A percentile compares a stretch with the other conserved stretches of the same genome.
These are phyloP conservation scores for Philereme vetulata DNA, from an alignment of 2,888 invertebrate species.

Conservation along the genomic window DNA sequence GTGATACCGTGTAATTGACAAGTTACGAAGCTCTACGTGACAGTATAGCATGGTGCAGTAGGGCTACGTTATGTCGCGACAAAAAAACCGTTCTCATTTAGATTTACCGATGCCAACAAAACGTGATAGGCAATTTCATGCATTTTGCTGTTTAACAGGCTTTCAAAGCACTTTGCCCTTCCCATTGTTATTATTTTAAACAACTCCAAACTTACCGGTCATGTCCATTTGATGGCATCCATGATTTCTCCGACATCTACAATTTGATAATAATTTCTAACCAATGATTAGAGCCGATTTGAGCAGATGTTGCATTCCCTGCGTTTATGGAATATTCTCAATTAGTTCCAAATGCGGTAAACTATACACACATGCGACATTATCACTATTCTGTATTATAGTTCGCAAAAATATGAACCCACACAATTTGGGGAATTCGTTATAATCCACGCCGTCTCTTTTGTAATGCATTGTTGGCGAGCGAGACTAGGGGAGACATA, in stretches of 20 bases:
- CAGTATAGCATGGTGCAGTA: slow-evolving; percentile 44
- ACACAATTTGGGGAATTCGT: slow-evolving; percentile 81
- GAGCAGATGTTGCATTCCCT: slow-evolving; percentile 73
- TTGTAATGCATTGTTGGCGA: slow-evolving; percentile 72
- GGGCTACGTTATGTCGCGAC: slow-evolving; percentile 54
- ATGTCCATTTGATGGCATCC: slow-evolving; percentile 22
- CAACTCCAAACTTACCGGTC: slow-evolving; percentile 28
- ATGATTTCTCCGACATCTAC: slow-evolving; percentile 18
- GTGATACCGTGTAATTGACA: slow-evolving; percentile 43
- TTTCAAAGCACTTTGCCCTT: slow-evolving; percentile 73
- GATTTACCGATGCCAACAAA: slow-evolving; percentile 71
- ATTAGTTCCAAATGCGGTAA: slow-evolving; percentile 81
- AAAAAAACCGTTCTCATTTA: slow-evolving; percentile 79
- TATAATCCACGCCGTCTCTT: slow-evolving; percentile 76
- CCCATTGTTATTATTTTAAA: slow-evolving; percentile 66
- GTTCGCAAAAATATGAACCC: slow-evolving; percentile 79
- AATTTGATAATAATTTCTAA: slow-evolving; percentile 30
- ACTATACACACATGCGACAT: slow-evolving; percentile 78
- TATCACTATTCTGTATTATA: slow-evolving; percentile 81
- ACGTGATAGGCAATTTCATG: slow-evolving; percentile 81
- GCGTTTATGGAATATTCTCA: slow-evolving; percentile 75
- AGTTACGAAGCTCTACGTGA: slow-evolving; percentile 65
- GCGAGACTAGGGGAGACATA: slow-evolving; percentile 59
- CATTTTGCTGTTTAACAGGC: slow-evolving; percentile 77
- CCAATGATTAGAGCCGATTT: slow-evolving; percentile 40